Evolutionary conservation across 2,797 vertebrate genomes (phyloP), one percentile per base, ranked within the genome.

Genomic region (Syncerus caffer): DNA sequence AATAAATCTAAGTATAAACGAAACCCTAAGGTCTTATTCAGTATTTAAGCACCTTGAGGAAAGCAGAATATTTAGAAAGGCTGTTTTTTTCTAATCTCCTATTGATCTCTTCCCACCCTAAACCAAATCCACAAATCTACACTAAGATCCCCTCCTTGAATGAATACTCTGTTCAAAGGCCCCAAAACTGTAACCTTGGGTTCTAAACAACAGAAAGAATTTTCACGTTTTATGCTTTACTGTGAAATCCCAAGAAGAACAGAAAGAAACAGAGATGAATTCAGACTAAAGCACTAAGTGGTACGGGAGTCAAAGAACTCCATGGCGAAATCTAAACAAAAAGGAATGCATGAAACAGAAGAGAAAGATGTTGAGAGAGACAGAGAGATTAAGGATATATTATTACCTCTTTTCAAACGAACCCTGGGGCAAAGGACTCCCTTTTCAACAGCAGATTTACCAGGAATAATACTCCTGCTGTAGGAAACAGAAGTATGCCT

Each of bases 351-450:
- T 62, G 67, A 95, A 82, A 96, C n/a, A 95, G 90, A 88, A 97
- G 80, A 89, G 85, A 85, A 91, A 90, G 79, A 85, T 78, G 64
- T 45, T 83, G n/a, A 92, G 93, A 78, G 90, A 76, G 29, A 57
- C 6, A 87, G 76, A 42, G 45, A 62, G 93, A 95, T 83, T 86
- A 95, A 90, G 74, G 67, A 27, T 96, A 95, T 97, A 96, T 60
- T 85, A 80, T 93, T 97, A 95, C 89, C 53, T 58, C 64, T 82
- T 86, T 95, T 96, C 64, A 94, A 97, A 93, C 83, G 84, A 94
- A 78, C 16, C n/a, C 47, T 16, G 58, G 34, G 58, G 97, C 90
- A 96, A 95, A 95, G 80, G 51, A 50, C 76, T 93, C 50, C 85
- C 92, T 96, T 97, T 83, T 93, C 55, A 93, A 96, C 4, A 67